Percentiles rank a stretch among this genome's conserved stretches.
Evolutionary conservation across 2,888 invertebrate genomes (phyloP).

Genomic region (Hydroisotoma schaefferi): DNA sequence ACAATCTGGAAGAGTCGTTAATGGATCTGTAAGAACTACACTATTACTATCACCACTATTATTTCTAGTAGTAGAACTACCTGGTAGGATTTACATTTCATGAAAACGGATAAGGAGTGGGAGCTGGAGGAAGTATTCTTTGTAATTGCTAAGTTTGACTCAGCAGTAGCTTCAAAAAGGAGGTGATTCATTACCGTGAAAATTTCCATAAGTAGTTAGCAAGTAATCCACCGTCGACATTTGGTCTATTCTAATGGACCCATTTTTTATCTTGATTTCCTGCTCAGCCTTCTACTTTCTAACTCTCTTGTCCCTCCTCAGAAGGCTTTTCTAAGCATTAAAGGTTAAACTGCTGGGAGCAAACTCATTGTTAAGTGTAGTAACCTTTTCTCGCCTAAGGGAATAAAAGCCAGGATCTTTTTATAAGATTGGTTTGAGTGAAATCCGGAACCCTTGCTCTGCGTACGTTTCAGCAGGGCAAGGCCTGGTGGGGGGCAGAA

Average conservation of each 20-base stretch:
- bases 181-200: conserved; percentile 21
- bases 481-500: too few species aligned
- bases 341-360: conserved; percentile 12
- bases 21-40: too few species aligned
- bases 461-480: too few species aligned
- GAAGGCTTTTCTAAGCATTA: conserved; percentile 3
- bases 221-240: conserved; percentile 15
- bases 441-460: too few species aligned
- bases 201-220: conserved; percentile 29
- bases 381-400: background rate
- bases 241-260: conserved; percentile 14
- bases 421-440: conserved; percentile 5
- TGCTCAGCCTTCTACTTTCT: background rate
- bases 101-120: too few species aligned
- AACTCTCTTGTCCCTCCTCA: background rate
- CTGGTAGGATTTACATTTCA: too few species aligned
- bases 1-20: background rate
- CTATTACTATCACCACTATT: too few species aligned
- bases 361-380: background rate
- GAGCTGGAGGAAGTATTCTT: background rate
- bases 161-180: conserved; percentile 6
- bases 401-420: background rate
- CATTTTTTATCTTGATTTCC: conserved; percentile 28
- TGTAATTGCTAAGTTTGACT: conserved; percentile 11
- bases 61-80: too few species aligned